phyloP scores from a whole-genome alignment of 2,797 vertebrate species.

The Clarias laeviceps region DNA sequence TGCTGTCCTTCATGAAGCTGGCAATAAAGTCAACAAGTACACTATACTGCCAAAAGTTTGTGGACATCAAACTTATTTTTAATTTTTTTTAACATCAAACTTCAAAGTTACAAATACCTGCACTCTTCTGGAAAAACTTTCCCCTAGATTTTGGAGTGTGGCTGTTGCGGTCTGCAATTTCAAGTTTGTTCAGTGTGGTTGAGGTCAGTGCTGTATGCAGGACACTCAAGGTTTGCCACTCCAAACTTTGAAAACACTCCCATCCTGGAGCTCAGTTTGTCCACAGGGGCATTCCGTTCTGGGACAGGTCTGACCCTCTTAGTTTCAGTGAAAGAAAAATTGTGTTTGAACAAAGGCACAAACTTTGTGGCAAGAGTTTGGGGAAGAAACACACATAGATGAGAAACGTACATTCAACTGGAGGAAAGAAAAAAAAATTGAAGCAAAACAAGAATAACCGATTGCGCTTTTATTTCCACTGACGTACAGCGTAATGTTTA shows the following conservation, averaged over 20 bases:
- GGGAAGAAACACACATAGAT: neutral
- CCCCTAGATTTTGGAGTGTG: neutral
- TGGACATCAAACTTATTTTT: neutral
- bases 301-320: neutral
- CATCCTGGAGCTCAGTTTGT: neutral
- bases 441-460: neutral
- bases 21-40: neutral
- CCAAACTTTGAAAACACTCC: neutral
- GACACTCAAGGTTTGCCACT: neutral
- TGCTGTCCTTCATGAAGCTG: neutral
- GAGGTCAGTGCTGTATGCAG: neutral
- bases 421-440: neutral
- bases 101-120: neutral
- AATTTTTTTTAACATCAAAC: neutral
- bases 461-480: neutral
- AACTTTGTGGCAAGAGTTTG: neutral
- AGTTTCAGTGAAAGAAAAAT: neutral
- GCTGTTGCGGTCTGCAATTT: neutral
- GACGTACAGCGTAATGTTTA: too few species aligned
- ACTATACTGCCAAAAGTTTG: neutral
- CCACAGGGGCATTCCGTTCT: neutral
- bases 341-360: neutral
- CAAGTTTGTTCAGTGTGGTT: neutral
- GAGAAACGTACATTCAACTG: neutral
- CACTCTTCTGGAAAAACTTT: neutral